Percentiles rank a stretch among this genome's conserved stretches.
These are phyloP conservation scores for Mesoligia furuncula DNA, from an alignment of 2,888 invertebrate genomes.

Conservation along the genomic window DNA sequence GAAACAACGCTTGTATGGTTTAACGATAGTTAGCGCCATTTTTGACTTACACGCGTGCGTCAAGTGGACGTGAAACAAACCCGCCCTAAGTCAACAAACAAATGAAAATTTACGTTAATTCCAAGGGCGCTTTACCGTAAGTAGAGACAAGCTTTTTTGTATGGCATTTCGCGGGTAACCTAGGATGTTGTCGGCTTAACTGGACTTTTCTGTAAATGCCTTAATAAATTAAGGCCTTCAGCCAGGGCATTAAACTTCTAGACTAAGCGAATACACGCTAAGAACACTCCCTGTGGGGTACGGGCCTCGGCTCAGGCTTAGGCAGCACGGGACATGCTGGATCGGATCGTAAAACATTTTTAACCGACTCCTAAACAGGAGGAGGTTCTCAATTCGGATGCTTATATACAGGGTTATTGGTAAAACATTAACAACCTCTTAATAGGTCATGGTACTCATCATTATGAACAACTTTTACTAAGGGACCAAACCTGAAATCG, in stretches of 20 bases:
- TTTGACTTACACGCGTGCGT: too few relatives aligned
- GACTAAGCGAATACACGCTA: neutral
- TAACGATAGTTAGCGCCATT: too few relatives aligned
- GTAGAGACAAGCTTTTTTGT: neutral
- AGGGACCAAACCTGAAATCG: too few relatives aligned
- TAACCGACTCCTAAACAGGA: too few relatives aligned
- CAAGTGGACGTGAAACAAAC: too few relatives aligned
- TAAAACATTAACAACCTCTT: too few relatives aligned
- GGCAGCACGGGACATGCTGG: neutral
- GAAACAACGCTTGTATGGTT: too few relatives aligned
- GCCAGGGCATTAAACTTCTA: neutral
- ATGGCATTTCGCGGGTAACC: neutral
- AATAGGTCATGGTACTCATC: too few relatives aligned
- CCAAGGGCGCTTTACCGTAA: neutral
- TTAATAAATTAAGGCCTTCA: neutral
- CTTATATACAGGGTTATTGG: too few relatives aligned
- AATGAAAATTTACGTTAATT: neutral
- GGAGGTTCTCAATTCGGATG: too few relatives aligned
- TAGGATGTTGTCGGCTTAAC: neutral
- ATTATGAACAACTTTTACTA: too few relatives aligned
- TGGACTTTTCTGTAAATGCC: neutral
- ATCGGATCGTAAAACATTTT: neutral
- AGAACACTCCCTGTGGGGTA: neutral
- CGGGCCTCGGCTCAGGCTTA: neutral
- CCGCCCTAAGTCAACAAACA: neutral